Evolutionary conservation across 2,113 vertebrate genomes (phyloP).

Genomic region (Lepidothrix coronata): DNA sequence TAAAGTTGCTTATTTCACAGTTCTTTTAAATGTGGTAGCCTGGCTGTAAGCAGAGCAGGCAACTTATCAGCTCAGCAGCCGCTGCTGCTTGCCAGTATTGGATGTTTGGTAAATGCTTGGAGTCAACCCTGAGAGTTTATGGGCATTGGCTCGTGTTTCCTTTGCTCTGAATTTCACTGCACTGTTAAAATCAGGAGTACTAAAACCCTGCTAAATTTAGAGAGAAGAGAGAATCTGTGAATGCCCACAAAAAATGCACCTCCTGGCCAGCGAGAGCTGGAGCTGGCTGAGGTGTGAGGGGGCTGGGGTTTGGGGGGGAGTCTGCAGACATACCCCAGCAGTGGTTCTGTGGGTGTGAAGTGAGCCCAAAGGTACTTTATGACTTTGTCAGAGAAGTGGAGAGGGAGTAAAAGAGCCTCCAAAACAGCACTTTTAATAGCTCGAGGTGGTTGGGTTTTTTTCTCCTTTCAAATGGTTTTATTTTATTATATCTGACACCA

Average conservation of each 20-base stretch:
- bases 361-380: neutral
- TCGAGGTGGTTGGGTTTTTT: accelerated
- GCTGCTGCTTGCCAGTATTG: neutral
- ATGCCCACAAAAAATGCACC: neutral
- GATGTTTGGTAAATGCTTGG: neutral
- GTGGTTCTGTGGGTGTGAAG: neutral
- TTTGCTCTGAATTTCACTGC: neutral
- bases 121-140: neutral
- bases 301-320: accelerated
- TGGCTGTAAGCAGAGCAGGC: neutral
- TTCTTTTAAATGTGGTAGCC: neutral
- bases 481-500: slow-evolving; percentile 33
- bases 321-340: neutral
- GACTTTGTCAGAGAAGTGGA: neutral
- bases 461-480: slow-evolving; percentile 16
- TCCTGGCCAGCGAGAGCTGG: neutral
- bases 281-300: neutral
- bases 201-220: neutral
- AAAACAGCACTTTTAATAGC: neutral
- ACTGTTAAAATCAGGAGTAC: neutral
- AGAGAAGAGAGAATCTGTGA: neutral
- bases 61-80: neutral
- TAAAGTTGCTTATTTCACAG: slow-evolving; percentile 5
- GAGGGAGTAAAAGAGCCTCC: neutral
- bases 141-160: neutral